Evolutionary conservation across 2,888 invertebrate genomes (phyloP), one percentile per base, ranked within the genome.

Genomic region (Nineta flava): DNA sequence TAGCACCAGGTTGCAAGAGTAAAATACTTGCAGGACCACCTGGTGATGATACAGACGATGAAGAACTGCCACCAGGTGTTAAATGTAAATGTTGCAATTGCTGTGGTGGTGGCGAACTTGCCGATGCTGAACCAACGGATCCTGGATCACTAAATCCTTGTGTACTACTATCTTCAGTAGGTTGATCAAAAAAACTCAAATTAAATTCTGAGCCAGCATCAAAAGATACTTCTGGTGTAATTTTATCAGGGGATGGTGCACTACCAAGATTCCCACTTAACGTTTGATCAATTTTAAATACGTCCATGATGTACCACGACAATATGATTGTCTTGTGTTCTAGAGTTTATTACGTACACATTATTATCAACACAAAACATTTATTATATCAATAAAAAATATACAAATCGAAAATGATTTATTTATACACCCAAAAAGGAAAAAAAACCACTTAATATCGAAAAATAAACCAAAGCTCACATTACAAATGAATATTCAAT

Each of bases 121-220:
- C 65, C 59, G 74, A 66, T 56, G 68, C 65, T 61, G 69, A 75
- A 51, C 78, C 80, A 49, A 79, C 75, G 49, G 79, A 79, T 34
- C 77, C 79, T 35, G 77, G 74, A 63, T 77, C 77, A 65, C 80
- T 79, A 65, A 78, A 81, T 46, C 77, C 79, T 61, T 79, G 78
- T 7, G 77, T 76, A 57, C 74, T 78, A 59, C 76, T 77, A 60
- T 79, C 79, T 60, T 81, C 82, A 47, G 73, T 72, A 34, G 71
- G 71, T 21, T 44, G 44, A 66, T 87, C 84, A 72, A 85, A 86
- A 71, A 86, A 87, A 66, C 83, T 77, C 62, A 87, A 73, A 67
- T 85, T 82, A 67, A 87, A 87, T 66, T 85, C 83, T 56, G 81
- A 76, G 62, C 78, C 79, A 58, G 82, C 79, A 66, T 83, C 83